phyloP scores from a whole-genome alignment of 2,113 vertebrate species.

The Coryphaenoides rupestris region DNA sequence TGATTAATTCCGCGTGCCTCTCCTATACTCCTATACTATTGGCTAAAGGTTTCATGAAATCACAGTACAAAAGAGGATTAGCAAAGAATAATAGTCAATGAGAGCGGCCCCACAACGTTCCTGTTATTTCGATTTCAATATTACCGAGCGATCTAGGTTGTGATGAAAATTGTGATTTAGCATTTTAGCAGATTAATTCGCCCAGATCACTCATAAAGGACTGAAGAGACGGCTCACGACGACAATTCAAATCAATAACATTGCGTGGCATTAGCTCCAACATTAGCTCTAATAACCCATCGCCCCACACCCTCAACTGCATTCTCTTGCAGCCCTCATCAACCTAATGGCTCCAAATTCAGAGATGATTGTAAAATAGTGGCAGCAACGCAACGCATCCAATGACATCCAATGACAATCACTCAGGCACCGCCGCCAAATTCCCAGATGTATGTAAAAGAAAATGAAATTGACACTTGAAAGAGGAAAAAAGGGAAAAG shows the following conservation, averaged over 20 bases:
- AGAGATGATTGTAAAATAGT: neutral
- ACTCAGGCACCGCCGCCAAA: neutral
- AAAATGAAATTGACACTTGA: too few species aligned
- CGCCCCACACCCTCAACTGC: too few species aligned
- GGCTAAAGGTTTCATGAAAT: too few species aligned
- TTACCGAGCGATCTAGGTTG: too few species aligned
- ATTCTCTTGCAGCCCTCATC: neutral
- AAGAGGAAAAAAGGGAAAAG: too few species aligned
- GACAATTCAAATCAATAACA: conserved; percentile 4
- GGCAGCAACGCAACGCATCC: neutral
- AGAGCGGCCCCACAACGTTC: too few species aligned
- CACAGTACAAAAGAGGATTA: too few species aligned
- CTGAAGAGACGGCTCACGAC: neutral
- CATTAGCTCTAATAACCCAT: neutral
- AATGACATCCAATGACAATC: neutral
- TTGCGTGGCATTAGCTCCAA: neutral
- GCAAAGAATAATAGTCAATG: too few species aligned
- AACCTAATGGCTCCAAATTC: neutral
- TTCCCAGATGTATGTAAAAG: too few species aligned
- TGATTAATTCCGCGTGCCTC: conserved; percentile 12
- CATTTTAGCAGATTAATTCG: neutral
- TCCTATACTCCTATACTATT: conserved; percentile 2
- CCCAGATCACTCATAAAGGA: neutral
- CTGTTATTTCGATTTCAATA: too few species aligned
- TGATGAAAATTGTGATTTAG: too few species aligned